phyloP scores from a whole-genome alignment of 1,140 invertebrate species.

The Eubasilissa regina region DNA sequence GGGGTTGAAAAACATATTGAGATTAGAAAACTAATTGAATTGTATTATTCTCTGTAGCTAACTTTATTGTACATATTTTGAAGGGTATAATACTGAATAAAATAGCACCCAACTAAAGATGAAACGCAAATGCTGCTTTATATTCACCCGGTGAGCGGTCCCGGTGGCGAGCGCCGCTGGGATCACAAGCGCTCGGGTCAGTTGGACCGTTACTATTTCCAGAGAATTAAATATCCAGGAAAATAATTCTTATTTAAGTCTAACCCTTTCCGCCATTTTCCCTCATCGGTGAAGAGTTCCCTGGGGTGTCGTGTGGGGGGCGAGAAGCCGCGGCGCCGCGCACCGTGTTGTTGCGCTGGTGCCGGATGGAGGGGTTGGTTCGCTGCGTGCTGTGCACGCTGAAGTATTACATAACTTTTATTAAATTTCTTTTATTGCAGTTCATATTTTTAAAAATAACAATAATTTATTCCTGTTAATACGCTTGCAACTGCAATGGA shows the following conservation, averaged over 20 bases:
- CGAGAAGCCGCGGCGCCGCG: not conserved
- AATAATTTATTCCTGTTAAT: too few species aligned
- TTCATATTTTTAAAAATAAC: too few species aligned
- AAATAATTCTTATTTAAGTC: constrained; percentile 39
- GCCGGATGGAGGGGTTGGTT: not conserved
- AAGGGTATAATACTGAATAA: not conserved
- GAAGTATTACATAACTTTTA: too few species aligned
- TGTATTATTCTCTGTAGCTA: not conserved
- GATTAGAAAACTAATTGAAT: not conserved
- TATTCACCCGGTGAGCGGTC: too few species aligned
- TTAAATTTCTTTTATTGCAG: too few species aligned
- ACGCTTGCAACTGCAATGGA: too few species aligned
- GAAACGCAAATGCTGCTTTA: not conserved
- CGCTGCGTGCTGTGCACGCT: not conserved
- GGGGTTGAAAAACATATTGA: too few species aligned
- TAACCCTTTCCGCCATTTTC: constrained; percentile 16
- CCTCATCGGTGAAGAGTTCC: constrained; percentile 17
- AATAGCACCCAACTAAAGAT: not conserved
- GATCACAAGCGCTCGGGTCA: not conserved
- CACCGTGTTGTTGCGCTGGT: not conserved
- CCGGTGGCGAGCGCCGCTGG: not conserved
- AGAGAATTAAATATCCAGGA: constrained; percentile 37
- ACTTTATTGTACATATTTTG: not conserved
- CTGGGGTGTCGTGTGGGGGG: constrained; percentile 9
- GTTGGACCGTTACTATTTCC: not conserved